These are phyloP conservation scores for Misgurnus anguillicaudatus DNA, from an alignment of 2,113 vertebrate species.

Conservation along the genomic window DNA sequence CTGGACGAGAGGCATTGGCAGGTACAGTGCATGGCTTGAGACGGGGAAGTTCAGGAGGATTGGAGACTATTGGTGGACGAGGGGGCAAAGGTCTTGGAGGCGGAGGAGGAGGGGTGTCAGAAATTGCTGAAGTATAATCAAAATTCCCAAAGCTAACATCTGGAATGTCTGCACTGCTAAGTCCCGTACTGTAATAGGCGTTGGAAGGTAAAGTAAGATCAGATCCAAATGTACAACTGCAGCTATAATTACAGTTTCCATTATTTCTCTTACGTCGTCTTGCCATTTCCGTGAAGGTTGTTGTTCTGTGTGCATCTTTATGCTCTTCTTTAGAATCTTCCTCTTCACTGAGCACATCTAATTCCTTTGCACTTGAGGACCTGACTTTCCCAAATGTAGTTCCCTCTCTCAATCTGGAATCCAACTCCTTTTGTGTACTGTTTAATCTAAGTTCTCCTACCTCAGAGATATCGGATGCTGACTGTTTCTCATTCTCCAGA, in stretches of 20 bases:
- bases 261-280: conserved; percentile 78
- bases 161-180: conserved; percentile 58
- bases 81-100: conserved; percentile 76
- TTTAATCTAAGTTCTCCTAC: conserved; percentile 51
- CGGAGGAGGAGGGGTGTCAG: conserved; percentile 73
- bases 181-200: conserved; percentile 67
- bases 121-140: conserved; percentile 59
- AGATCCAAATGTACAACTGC: conserved; percentile 41
- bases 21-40: conserved; percentile 68
- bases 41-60: conserved; percentile 58
- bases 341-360: conserved; percentile 33
- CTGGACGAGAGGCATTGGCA: conserved; percentile 72
- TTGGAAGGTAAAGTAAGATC: conserved; percentile 53
- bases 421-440: conserved; percentile 25
- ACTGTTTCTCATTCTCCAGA: conserved; percentile 65
- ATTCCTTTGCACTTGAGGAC: conserved; percentile 45
- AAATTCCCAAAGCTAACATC: conserved; percentile 60
- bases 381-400: conserved; percentile 47
- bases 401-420: conserved; percentile 44
- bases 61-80: conserved; percentile 51
- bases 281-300: conserved; percentile 90
- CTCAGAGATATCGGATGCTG: conserved; percentile 36
- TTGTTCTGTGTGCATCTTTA: conserved; percentile 70
- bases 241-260: conserved; percentile 39
- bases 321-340: conserved; percentile 47